Conservation (phyloP, 1,140 invertebrate genomes). For the Zaprionus ghesquierei region DNA sequence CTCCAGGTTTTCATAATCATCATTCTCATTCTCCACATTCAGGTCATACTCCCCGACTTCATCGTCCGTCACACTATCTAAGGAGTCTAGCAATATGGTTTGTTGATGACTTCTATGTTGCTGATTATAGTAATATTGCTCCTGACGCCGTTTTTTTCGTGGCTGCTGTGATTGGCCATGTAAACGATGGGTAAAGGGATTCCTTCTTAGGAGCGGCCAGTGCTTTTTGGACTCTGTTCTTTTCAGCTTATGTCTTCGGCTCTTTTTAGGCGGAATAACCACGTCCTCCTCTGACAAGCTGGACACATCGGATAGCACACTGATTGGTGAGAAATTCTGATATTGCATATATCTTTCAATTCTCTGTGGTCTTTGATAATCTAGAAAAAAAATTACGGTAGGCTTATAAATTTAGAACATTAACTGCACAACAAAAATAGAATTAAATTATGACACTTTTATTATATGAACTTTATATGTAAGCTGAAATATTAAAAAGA, state of each 20-base stretch:
- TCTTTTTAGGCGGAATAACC: conserved; percentile 33
- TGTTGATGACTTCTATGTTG: conserved; percentile 12
- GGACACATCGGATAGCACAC: conserved; percentile 59
- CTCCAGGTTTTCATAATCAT: conserved; percentile 40
- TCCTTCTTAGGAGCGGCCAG: not conserved
- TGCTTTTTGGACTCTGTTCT: conserved; percentile 21
- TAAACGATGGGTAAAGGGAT: conserved; percentile 12
- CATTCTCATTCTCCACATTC: conserved; percentile 47
- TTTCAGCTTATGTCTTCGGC: conserved; percentile 34
- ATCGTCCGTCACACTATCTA: conserved; percentile 50
- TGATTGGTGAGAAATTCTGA: conserved; percentile 29
- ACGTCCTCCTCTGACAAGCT: conserved; percentile 53
- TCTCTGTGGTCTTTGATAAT: conserved; percentile 35
- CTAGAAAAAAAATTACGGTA: conserved; percentile 26
- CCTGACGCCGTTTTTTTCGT: conserved; percentile 18
- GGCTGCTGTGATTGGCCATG: conserved; percentile 11
- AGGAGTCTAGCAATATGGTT: conserved; percentile 37
- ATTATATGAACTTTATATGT: too few species aligned
- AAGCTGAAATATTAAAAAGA: too few species aligned
- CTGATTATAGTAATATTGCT: conserved; percentile 14
- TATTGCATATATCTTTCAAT: conserved; percentile 6
- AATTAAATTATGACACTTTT: not conserved
- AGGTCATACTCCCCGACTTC: conserved; percentile 50
- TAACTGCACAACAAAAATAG: not conserved
- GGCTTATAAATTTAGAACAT: conserved; percentile 1